Evolutionary conservation across 2,113 vertebrate genomes (phyloP).

Genomic region (Melozone crissalis): DNA sequence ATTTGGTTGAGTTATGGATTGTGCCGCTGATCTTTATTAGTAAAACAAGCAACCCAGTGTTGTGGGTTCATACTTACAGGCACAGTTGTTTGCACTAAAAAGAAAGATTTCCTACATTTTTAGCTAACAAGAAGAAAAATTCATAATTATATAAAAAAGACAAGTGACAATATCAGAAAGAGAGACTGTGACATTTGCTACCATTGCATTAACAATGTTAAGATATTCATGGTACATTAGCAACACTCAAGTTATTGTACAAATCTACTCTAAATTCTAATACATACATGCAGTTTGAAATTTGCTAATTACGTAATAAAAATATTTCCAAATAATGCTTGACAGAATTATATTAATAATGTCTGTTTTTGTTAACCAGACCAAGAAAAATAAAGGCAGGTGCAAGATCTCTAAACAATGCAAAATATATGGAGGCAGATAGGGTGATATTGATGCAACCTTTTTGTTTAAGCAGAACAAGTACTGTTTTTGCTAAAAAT

Average conservation of each 20-base stretch:
- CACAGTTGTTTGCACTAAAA: background rate
- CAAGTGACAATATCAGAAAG: background rate
- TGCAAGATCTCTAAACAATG: background rate
- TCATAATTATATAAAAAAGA: background rate
- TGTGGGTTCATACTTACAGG: background rate
- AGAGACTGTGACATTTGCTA: background rate
- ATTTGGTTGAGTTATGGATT: background rate
- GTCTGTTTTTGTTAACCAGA: background rate
- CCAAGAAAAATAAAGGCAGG: background rate
- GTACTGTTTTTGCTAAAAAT: background rate
- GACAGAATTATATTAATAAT: background rate
- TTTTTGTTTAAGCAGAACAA: background rate
- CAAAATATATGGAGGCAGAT: background rate
- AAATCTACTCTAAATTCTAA: background rate
- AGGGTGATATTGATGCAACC: background rate
- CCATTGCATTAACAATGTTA: background rate
- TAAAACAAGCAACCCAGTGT: background rate
- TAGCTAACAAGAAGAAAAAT: background rate
- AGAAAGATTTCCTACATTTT: background rate
- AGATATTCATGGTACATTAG: background rate
- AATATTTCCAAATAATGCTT: background rate
- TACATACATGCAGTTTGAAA: background rate
- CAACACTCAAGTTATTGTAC: background rate
- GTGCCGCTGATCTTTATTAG: background rate
- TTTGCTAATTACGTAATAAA: background rate